Evolutionary conservation across 2,797 vertebrate species (phyloP), one percentile per base, ranked within the genome.

Genomic region (Enteromius radiatus): DNA sequence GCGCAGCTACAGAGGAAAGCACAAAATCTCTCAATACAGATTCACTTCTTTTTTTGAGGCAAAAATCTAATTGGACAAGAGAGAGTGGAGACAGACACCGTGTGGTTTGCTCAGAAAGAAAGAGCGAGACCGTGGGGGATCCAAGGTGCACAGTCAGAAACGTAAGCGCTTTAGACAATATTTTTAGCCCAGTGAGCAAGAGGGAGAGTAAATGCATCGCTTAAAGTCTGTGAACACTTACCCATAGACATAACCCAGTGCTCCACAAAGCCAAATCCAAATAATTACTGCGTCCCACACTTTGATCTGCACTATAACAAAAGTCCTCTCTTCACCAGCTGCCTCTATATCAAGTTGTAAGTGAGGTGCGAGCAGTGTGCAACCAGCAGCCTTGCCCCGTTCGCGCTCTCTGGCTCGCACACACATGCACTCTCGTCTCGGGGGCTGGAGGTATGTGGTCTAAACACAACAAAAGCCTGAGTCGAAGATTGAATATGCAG

Each of bases 401-500:
- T 88, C 93, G 86, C 89, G 92, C 92, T 89, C 74, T 63, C 74
- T 73, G 61, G 19, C 28, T 28, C 65, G 28, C 84, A 28, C 69
- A 70, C 80, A 70, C 83, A 71, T 67, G 31, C 88, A 94, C 93
- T 87, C 93, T 89, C 92, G 92, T 94, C 94, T 95, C 95, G 94
- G 95, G 93, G 93, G 95, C 95, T 95, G 94, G 93, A 98, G 95
- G 96, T 96, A 97, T 97, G 96, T 96, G 96, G 96, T 96, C 96
- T 96, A 97, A 97, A 96, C 96, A 97, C 96, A 97, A 98, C 96
- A 97, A 97, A 97, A 97, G 96, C 95, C 93, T 93, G 95, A 95
- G 96, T 95, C 93, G 93, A 90, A 96, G 95, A 97, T 97, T 97
- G 97, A 97, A 96, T 96, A 97, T 97, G 96, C 96, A 97, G 97